Base-by-base conservation (phyloP, 2,888 invertebrate genomes). In the Acronicta leporina region DNA sequence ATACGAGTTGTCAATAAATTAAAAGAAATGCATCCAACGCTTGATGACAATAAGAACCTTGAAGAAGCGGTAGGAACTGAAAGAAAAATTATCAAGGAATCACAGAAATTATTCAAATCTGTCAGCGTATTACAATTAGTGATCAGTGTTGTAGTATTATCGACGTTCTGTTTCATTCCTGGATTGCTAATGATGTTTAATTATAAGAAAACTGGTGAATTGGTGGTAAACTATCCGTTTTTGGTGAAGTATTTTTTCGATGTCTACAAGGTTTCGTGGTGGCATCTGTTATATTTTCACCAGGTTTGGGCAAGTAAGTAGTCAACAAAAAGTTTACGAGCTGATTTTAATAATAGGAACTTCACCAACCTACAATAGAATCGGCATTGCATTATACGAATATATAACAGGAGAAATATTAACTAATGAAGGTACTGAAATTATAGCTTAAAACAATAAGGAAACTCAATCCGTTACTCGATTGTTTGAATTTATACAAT, bases 231-330 rank as follows among this genome's bases (percentile, higher is more conserved):
- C 8, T 84, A 89, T 54, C 91, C 92, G 0, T 92, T 78, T 61
- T 42, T 66, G 11, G 85, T 87, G 0, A 86, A 85, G 46, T 92
- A 90, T 52, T 87, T 82, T 58, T 87, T 88, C 48, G 86, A 92
- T 68, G 79, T 80, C 3, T 84, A 83, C 42, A 66, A 80, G 0
- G 63, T 74, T 15, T 15, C 53, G 0, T 63, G 77, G 15, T 89
- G 87, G 89, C 80, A 79, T 2, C 54, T 86, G n/a, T 73, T 87
- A 8, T 90, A 91, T 59, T 44, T 86, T 9, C 87, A 87, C 76
- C 90, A 90, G 55, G 82, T 86, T 73, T 77, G 79, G 67, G 86
- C 88, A 63, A 87, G 90, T 91, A 74, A 87, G 90, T 87, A 35
- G 20, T 25, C 5, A 5, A 5, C 5, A 5, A 25, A 25, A 25